Conservation (phyloP, 2,113 vertebrate genomes). For the Albula goreensis region DNA sequence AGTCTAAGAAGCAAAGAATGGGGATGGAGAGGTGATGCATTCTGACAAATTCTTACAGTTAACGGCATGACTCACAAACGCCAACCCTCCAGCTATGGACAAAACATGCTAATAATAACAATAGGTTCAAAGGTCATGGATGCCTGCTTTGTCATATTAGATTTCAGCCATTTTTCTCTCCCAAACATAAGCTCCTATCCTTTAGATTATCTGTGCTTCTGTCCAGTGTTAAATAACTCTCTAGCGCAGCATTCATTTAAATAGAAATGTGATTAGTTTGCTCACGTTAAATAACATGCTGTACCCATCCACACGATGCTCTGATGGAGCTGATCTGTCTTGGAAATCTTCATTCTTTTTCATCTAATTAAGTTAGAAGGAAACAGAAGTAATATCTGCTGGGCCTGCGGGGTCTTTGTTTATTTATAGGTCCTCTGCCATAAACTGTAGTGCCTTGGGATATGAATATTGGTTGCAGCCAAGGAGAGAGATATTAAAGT, state of each 20-base stretch:
- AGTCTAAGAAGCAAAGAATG: not conserved
- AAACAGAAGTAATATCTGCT: not conserved
- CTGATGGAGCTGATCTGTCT: not conserved
- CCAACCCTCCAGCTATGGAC: conserved; percentile 7
- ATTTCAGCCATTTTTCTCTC: not conserved
- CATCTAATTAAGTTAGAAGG: conserved; percentile 5
- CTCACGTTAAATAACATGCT: not conserved
- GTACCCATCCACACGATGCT: too few relatives aligned
- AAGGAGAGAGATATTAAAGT: not conserved
- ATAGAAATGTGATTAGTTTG: not conserved
- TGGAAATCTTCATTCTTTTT: not conserved
- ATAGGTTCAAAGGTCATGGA: conserved; percentile 27
- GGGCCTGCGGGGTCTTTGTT: not conserved
- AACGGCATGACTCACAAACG: not conserved
- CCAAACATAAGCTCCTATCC: not conserved
- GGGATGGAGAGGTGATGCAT: not conserved
- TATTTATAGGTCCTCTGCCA: not conserved
- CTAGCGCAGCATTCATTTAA: not conserved
- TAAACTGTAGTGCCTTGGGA: not conserved
- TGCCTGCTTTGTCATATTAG: not conserved
- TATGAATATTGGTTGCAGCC: conserved; percentile 1
- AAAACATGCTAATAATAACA: conserved; percentile 33
- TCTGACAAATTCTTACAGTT: conserved; percentile 4
- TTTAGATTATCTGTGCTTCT: not conserved
- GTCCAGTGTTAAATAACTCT: not conserved